Evolutionary conservation across 2,113 vertebrate genomes (phyloP).

Genomic region (Lophius piscatorius): DNA sequence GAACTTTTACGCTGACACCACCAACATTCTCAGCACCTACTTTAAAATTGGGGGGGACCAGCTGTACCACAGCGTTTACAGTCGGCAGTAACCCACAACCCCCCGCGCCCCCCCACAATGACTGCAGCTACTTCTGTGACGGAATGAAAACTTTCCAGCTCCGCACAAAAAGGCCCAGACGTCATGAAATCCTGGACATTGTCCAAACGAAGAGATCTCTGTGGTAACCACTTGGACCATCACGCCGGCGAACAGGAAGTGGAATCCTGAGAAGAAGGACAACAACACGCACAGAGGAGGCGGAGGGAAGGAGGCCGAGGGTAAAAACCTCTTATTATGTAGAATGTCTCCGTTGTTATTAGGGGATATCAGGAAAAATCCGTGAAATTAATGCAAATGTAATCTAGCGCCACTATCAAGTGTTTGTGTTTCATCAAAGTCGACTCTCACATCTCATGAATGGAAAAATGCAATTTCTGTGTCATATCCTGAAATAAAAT

Average conservation of each 20-base stretch:
- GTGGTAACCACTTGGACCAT: background rate
- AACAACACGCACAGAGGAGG: slow-evolving; percentile 6
- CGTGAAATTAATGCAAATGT: background rate
- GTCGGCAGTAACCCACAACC: slow-evolving; percentile 39
- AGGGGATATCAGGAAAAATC: background rate
- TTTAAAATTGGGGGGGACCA: slow-evolving; percentile 69
- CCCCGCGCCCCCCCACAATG: background rate
- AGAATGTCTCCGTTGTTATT: background rate
- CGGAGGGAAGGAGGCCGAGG: slow-evolving; percentile 4
- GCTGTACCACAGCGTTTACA: slow-evolving; percentile 67
- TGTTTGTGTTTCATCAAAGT: background rate
- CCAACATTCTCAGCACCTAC: slow-evolving; percentile 65
- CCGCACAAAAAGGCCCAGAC: background rate
- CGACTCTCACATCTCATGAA: slow-evolving; percentile 1
- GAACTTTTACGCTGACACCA: slow-evolving; percentile 68
- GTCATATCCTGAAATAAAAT: slow-evolving; percentile 67
- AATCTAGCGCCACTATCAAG: slow-evolving; percentile 5
- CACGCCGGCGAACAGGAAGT: background rate
- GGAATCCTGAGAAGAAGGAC: background rate
- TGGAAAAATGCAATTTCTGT: slow-evolving; percentile 45
- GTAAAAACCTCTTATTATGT: background rate
- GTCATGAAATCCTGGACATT: background rate
- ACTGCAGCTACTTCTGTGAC: background rate
- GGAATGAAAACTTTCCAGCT: background rate
- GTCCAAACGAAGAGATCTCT: background rate